Evolutionary conservation across 2,888 invertebrate species (phyloP).

Genomic region (Ceriagrion tenellum): DNA sequence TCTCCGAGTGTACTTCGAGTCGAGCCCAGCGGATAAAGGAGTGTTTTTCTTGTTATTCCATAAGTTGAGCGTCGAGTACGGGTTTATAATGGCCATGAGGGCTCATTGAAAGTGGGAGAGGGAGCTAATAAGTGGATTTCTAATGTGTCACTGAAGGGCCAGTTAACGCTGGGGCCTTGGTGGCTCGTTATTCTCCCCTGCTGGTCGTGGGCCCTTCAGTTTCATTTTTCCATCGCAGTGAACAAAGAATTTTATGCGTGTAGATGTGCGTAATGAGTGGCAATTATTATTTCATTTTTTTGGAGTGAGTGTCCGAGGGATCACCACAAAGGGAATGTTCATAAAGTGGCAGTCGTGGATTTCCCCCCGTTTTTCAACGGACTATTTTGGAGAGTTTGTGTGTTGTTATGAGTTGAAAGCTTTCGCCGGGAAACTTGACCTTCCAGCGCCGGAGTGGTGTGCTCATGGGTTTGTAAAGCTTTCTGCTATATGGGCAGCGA

Average conservation of each 20-base stretch:
- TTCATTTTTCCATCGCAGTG: background rate
- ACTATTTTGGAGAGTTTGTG: background rate
- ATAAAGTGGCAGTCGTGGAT: background rate
- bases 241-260: background rate
- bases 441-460: background rate
- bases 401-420: background rate
- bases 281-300: conserved; percentile 25
- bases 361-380: background rate
- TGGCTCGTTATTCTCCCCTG: background rate
- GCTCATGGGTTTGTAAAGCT: background rate
- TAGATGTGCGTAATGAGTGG: background rate
- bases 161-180: background rate
- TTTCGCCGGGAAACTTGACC: background rate
- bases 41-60: conserved; percentile 23
- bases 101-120: background rate
- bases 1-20: background rate
- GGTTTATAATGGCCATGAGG: conserved; percentile 15
- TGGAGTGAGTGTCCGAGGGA: conserved; percentile 41
- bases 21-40: background rate
- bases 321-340: conserved; percentile 9
- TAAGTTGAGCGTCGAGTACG: conserved; percentile 12
- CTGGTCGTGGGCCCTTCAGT: background rate
- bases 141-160: conserved; percentile 31
- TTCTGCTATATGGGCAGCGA: no score
- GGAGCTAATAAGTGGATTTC: background rate